phyloP scores from a whole-genome alignment of 2,888 invertebrate genomes.

The Apotomis capreana region DNA sequence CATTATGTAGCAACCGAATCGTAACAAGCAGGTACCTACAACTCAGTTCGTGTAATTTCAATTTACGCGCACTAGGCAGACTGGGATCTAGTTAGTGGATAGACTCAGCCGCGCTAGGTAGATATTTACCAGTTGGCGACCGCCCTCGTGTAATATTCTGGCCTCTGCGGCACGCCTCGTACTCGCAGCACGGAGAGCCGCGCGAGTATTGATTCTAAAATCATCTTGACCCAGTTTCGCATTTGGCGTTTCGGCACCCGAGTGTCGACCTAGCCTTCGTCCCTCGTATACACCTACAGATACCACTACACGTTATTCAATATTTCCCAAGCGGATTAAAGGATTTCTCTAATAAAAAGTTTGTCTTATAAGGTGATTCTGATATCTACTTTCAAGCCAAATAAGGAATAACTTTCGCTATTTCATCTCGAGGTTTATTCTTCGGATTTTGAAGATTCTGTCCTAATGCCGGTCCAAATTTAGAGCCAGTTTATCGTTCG shows the following conservation, averaged over 20 bases:
- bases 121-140: background rate
- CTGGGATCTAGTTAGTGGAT: background rate
- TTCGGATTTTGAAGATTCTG: no score
- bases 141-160: conserved; percentile 3
- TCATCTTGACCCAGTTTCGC: conserved; percentile 40
- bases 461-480: no score
- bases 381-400: no score
- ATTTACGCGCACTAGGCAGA: no score
- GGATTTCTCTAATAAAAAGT: background rate
- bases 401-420: no score
- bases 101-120: background rate
- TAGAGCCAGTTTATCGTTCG: background rate
- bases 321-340: conserved; percentile 2
- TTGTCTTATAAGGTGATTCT: background rate
- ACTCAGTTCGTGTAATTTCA: no score
- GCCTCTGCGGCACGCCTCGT: conserved; percentile 10
- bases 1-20: no score
- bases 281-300: conserved; percentile 24
- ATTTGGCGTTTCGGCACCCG: conserved; percentile 37
- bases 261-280: conserved; percentile 34
- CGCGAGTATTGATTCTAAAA: conserved; percentile 40
- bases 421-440: no score
- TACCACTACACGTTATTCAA: conserved; percentile 10
- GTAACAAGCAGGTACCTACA: no score
- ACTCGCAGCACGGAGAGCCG: conserved; percentile 20